Base-by-base conservation (phyloP, 2,113 vertebrate species). In the Epinephelus cyanopodus region DNA sequence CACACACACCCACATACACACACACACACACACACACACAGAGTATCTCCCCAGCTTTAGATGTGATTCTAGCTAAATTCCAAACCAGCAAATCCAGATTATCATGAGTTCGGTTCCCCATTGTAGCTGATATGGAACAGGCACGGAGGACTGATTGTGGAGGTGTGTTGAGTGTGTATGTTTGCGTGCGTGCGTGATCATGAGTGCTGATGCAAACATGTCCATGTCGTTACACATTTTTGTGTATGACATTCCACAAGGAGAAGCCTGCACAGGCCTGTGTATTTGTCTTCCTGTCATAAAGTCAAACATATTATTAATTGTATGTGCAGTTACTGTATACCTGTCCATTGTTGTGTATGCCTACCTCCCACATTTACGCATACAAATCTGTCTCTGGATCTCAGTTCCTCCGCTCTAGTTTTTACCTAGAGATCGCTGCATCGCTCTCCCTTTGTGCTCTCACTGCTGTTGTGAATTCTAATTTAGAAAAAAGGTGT, bases 81-180 rank as follows among this genome's bases (percentile, higher is more conserved):
- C 67, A 82, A 91, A 87, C 65, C 65, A 86, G 71, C 78, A 91
- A 92, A 92, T 91, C 92, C 90, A 92, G 93, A 93, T 93, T 89
- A 93, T 88, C 84, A 75, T 15, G 74, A 83, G 75, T 90, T 87
- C 65, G 81, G 74, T 61, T 90, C 81, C 83, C 72, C 9, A 56
- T 54, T 74, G 83, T 29, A 69, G 76, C 77, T 79, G 88, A 90
- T 87, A 79, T 79, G 77, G 21, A 85, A 64, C 13, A 60, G 42
- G 65, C 79, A 77, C 86, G 17, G 76, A 83, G 84, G 77, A 84
- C 56, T 42, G 39, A 15, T 1, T 75, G 54, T 69, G 27, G 2
- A 17, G 42, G 42, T 1, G 62, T 62, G 63, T 65, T 60, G 54
- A 60, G 64, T 13, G 76, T 42, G 21, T 39, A 47, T 29, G 29